Conservation (phyloP, 2,888 invertebrate species). For the Apoderus coryli region DNA sequence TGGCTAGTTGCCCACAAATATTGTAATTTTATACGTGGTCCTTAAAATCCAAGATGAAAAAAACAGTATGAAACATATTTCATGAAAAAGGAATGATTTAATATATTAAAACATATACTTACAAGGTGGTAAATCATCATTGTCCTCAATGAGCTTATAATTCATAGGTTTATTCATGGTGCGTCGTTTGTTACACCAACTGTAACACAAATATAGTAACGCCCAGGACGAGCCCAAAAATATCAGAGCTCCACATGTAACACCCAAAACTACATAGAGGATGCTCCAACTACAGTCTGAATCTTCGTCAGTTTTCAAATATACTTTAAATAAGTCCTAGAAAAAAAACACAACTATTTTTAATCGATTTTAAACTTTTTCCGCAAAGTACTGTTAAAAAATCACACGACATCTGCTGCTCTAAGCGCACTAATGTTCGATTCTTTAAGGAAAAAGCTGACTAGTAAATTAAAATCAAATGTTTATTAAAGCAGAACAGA, state of each 20-base stretch:
- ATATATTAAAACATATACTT: constrained; percentile 30
- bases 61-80: too few species aligned
- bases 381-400: too few species aligned
- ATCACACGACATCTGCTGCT: too few species aligned
- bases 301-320: constrained; percentile 26
- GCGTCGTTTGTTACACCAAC: constrained; percentile 35
- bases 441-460: too few species aligned
- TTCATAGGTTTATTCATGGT: constrained; percentile 42
- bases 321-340: constrained; percentile 27
- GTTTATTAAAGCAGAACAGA: too few species aligned
- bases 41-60: too few species aligned
- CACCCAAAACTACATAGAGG: constrained; percentile 73
- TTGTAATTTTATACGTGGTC: too few species aligned
- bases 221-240: constrained; percentile 48
- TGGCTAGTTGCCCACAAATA: too few species aligned
- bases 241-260: constrained; percentile 41
- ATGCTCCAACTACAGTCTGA: constrained; percentile 80
- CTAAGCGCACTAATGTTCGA: too few species aligned
- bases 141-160: constrained; percentile 58
- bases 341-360: constrained; percentile 7
- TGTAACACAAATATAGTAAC: constrained; percentile 45
- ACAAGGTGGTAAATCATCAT: constrained; percentile 50
- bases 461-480: too few species aligned
- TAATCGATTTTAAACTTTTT: too few species aligned
- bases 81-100: too few species aligned